These are phyloP conservation scores for Pogonomyrmex barbatus DNA, from an alignment of 1,140 invertebrate species.

Conservation along the genomic window DNA sequence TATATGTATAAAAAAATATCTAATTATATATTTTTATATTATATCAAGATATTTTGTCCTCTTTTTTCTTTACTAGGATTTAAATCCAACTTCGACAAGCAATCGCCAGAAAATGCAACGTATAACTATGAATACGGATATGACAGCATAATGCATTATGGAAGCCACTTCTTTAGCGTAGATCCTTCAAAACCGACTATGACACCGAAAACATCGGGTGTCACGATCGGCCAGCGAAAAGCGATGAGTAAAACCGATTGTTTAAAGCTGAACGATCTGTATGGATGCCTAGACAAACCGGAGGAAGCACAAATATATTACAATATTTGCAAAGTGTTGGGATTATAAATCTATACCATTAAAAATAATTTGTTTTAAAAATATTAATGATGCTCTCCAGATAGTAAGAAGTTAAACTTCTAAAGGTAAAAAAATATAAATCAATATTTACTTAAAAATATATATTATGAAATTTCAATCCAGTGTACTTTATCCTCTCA, in stretches of 20 bases:
- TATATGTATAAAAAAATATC: background rate
- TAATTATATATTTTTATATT: background rate
- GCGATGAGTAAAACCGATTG: constrained; percentile 38
- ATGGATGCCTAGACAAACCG: constrained; percentile 4
- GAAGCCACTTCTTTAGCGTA: constrained; percentile 22
- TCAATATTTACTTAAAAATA: background rate
- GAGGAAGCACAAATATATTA: constrained; percentile 26
- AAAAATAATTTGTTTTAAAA: background rate
- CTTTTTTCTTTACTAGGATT: background rate
- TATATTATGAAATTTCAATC: constrained; percentile 1
- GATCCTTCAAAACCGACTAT: constrained; percentile 20
- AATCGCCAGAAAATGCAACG: constrained; percentile 24
- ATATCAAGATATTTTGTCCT: background rate
- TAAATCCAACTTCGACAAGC: constrained; percentile 24
- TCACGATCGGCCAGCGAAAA: constrained; percentile 30
- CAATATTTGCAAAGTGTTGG: constrained; percentile 3
- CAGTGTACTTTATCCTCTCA: background rate
- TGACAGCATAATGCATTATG: constrained; percentile 41
- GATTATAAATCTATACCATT: background rate
- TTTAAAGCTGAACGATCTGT: constrained; percentile 26
- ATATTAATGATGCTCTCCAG: background rate
- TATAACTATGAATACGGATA: constrained; percentile 35
- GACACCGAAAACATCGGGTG: constrained; percentile 8
- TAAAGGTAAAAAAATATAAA: background rate
- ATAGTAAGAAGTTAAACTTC: background rate